phyloP scores from a whole-genome alignment of 2,797 vertebrate species.

The Notolabrus celidotus region DNA sequence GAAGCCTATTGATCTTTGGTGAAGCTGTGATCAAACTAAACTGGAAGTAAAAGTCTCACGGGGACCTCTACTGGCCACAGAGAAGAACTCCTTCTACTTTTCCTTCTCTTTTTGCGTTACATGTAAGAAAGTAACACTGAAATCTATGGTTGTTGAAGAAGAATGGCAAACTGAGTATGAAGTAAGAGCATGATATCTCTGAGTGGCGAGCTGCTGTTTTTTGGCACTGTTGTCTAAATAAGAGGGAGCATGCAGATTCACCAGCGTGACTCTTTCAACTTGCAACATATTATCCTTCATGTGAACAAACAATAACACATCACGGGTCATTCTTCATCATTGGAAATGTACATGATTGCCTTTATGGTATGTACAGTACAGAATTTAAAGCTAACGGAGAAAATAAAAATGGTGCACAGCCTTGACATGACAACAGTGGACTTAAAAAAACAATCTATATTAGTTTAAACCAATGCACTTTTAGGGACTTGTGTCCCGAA shows the following conservation, averaged over 20 bases:
- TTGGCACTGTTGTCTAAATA: conserved; percentile 73
- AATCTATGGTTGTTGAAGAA: conserved; percentile 16
- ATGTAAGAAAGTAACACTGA: conserved; percentile 17
- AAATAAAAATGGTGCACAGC: conserved; percentile 67
- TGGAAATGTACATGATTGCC: conserved; percentile 34
- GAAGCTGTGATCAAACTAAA: conserved; percentile 57
- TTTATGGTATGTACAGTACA: conserved; percentile 56
- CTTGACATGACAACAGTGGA: conserved; percentile 68
- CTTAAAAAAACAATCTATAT: conserved; percentile 56
- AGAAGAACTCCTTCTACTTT: conserved; percentile 25
- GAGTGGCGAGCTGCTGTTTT: conserved; percentile 42
- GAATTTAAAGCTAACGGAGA: conserved; percentile 62
- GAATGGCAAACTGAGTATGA: conserved; percentile 27
- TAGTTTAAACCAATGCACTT: conserved; percentile 51
- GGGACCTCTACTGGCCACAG: conserved; percentile 76
- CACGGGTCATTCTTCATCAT: conserved; percentile 32
- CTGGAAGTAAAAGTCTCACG: conserved; percentile 63
- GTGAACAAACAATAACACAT: conserved; percentile 22
- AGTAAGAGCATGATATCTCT: conserved; percentile 16
- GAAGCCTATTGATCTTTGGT: conserved; percentile 74
- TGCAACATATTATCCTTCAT: conserved; percentile 41
- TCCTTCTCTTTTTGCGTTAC: conserved; percentile 6
- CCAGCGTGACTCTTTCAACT: conserved; percentile 32
- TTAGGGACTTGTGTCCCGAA: conserved; percentile 23
- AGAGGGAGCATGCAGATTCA: conserved; percentile 59